Percentiles rank a stretch among this genome's conserved stretches.
Evolutionary conservation across 2,888 invertebrate species (phyloP).

Genomic region (Axea sp.): DNA sequence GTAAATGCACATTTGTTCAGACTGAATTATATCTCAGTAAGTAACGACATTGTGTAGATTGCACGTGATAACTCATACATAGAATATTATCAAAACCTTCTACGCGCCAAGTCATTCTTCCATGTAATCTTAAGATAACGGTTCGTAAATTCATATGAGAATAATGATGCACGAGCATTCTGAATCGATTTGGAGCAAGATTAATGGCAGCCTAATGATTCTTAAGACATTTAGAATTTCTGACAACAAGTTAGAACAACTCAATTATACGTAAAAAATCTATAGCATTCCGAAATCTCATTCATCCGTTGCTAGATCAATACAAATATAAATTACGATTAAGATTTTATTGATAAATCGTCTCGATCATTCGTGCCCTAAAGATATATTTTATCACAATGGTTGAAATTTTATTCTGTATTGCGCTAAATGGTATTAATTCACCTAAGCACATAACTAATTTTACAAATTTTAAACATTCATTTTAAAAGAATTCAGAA

Average conservation of each 20-base stretch:
- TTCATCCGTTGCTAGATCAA: constrained; percentile 29
- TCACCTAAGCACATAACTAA: too few relatives aligned
- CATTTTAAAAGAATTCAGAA: too few relatives aligned
- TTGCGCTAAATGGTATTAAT: too few relatives aligned
- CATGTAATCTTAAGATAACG: constrained; percentile 47
- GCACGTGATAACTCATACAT: constrained; percentile 48
- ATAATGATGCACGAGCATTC: constrained; percentile 49
- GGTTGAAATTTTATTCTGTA: too few relatives aligned
- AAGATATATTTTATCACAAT: constrained; percentile 26
- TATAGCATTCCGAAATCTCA: constrained; percentile 39
- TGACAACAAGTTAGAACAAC: constrained; percentile 52
- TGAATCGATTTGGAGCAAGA: constrained; percentile 57
- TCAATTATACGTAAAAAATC: constrained; percentile 49
- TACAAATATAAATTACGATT: constrained; percentile 42
- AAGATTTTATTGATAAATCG: constrained; percentile 58
- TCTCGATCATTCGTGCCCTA: constrained; percentile 21
- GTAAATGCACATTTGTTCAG: constrained; percentile 42
- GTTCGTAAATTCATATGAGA: constrained; percentile 45
- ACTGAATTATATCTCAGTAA: constrained; percentile 45
- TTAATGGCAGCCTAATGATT: constrained; percentile 56
- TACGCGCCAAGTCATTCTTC: constrained; percentile 40
- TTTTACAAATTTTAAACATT: too few relatives aligned
- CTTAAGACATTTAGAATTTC: constrained; percentile 44
- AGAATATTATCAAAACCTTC: constrained; percentile 45
- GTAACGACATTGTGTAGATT: constrained; percentile 53